Evolutionary conservation across 2,888 invertebrate genomes (phyloP), one percentile per base, ranked within the genome.

Genomic region (Cheiracanthium punctorium): DNA sequence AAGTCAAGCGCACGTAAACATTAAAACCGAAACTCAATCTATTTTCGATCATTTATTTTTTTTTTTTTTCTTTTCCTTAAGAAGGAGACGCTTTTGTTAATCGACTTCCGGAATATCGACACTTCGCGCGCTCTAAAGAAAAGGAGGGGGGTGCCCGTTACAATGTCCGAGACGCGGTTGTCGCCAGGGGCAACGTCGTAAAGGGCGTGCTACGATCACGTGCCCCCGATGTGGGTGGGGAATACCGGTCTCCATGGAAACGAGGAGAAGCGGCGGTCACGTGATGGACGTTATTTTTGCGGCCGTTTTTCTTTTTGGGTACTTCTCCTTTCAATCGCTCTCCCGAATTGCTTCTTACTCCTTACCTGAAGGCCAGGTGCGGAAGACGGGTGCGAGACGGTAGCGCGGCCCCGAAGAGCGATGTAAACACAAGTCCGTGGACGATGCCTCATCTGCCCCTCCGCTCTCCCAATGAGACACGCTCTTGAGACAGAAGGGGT

Each of bases 121-220:
- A 85, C 77, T 71, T 37, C 79, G 76, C 37, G 65, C 71, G 64
- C 76, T 48, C 14, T 82, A 80, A 85, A 70, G 79, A 74, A 79
- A 41, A 69, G n/a, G n/a, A 69, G 33, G 69, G 37, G 67, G 69
- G 37, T 69, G 82, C 43, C 82, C 82, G 64, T 58, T 73, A 65
- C 65, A 32, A 37, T 65, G 69, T 69, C 82, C 79, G 67, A 85
- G 84, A 85, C 79, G 79, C 79, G 73, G 41, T 80, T 79, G 84
- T 85, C 84, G 72, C 79, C 69, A 67, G n/a, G 74, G 74, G 84
- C 79, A 85, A 85, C 84, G 69, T 24, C 58, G 52, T 58, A 80
- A 73, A 80, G 87, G 87, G 87, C 87, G 87, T 87, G 87, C 73
- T 69, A 43, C 52, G 43, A 41, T 81, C 81, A 81, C 87, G 81